Evolutionary conservation across 1,140 invertebrate genomes (phyloP).

Genomic region (Ceratoteleas bidentatus): DNA sequence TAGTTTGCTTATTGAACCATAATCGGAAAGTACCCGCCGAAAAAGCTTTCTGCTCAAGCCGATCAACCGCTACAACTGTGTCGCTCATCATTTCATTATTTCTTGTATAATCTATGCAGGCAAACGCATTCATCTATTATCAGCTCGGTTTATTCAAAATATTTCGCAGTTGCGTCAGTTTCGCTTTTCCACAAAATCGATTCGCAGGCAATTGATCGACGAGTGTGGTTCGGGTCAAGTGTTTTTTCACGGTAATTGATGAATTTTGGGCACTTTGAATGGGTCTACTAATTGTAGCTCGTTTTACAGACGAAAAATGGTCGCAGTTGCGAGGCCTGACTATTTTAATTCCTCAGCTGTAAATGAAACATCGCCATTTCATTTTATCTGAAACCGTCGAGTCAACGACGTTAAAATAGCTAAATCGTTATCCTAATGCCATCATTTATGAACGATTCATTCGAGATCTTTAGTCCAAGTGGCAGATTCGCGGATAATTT

Average conservation of each 20-base stretch:
- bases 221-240: neutral
- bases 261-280: neutral
- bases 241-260: neutral
- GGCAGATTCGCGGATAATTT: too few relatives aligned
- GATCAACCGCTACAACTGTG: slow-evolving; percentile 10
- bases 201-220: neutral
- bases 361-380: too few relatives aligned
- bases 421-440: too few relatives aligned
- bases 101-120: slow-evolving; percentile 21
- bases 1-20: slow-evolving; percentile 47
- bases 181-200: neutral
- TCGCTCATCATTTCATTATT: slow-evolving; percentile 18
- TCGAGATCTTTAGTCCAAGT: too few relatives aligned
- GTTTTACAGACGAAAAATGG: too few relatives aligned
- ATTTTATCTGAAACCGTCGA: too few relatives aligned
- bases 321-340: too few relatives aligned
- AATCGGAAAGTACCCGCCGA: slow-evolving; percentile 31
- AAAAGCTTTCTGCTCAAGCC: slow-evolving; percentile 24
- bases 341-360: too few relatives aligned
- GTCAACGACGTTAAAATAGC: too few relatives aligned
- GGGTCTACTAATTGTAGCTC: too few relatives aligned
- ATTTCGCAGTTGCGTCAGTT: neutral
- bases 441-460: too few relatives aligned
- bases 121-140: slow-evolving; percentile 7
- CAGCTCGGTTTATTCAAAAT: neutral